Percentiles rank a stretch among this genome's conserved stretches.
phyloP scores from a whole-genome alignment of 2,797 vertebrate genomes.

The Lateolabrax maculatus region DNA sequence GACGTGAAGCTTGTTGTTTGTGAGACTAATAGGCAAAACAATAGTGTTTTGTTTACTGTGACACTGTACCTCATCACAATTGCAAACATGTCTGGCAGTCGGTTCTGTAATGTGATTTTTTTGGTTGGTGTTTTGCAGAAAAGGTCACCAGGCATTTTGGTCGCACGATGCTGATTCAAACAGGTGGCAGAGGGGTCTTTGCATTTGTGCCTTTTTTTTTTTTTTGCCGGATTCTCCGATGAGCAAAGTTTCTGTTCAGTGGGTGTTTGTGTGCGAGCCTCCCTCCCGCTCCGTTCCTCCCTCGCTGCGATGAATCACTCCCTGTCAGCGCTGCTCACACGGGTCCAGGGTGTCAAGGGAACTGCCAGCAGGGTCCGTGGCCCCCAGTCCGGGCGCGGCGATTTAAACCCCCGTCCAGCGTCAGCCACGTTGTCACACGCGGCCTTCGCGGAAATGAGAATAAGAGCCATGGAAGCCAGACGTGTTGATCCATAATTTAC shows the following conservation, averaged over 20 bases:
- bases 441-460: slow-evolving; percentile 69
- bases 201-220: not conserved
- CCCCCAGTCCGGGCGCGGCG: slow-evolving; percentile 22
- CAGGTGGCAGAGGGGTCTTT: slow-evolving; percentile 22
- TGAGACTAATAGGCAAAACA: slow-evolving; percentile 71
- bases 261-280: not conserved
- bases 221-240: not conserved
- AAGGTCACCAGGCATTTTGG: slow-evolving; percentile 52
- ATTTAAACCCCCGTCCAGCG: slow-evolving; percentile 63
- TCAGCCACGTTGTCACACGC: slow-evolving; percentile 44
- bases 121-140: slow-evolving; percentile 26
- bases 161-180: slow-evolving; percentile 35
- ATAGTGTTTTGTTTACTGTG: slow-evolving; percentile 49
- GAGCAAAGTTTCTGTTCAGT: slow-evolving; percentile 7
- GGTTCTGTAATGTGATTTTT: slow-evolving; percentile 10
- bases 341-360: slow-evolving; percentile 74
- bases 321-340: slow-evolving; percentile 62
- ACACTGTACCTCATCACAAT: slow-evolving; percentile 66
- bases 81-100: slow-evolving; percentile 41
- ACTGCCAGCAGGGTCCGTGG: slow-evolving; percentile 57
- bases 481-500: slow-evolving; percentile 60
- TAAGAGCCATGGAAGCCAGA: slow-evolving; percentile 43
- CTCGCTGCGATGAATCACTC: slow-evolving; percentile 51
- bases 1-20: slow-evolving; percentile 62
- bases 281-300: not conserved